Base-by-base conservation (phyloP, 2,888 invertebrate species). In the Acronicta alni region DNA sequence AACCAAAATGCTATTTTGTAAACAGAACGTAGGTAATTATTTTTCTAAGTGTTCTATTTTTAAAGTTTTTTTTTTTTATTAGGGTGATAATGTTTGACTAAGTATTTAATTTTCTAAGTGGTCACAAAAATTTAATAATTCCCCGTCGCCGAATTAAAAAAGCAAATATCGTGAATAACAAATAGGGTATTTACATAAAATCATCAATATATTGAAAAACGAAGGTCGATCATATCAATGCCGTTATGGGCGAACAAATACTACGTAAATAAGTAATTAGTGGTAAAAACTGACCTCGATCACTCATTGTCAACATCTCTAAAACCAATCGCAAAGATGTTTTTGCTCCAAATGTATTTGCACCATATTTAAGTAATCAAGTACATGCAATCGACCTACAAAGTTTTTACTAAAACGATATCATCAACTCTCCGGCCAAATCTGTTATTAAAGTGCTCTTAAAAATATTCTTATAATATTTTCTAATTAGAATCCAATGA, bases 201-300 rank as follows among this genome's bases (percentile, higher is more conserved):
- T 51, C 14, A 42, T 57, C 37, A 38, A 43, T 49, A 57, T 53
- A 48, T 70, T 42, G 55, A 76, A 90, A 91, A 88, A 81, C 81
- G 83, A 85, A 92, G 92, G 91, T 87, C 88, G 79, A 59, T 72
- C 65, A 72, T 77, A 82, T 84, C 92, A 92, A 92, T 91, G 92
- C 84, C 92, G 91, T 89, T 80, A 81, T 87, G 89, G 89, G 85
- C 86, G 89, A 86, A 80, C 84, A 90, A 88, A 87, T 87, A 85
- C 79, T 69, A 78, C 83, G 84, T 79, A 70, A 75, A 85, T 82
- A 85, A 85, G 86, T 86, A 86, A 83, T 83, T 83, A 78, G 71
- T 67, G 58, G 75, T 51, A 77, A 92, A 93, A 92, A 92, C 81
- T 85, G 88, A 82, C 92, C 93, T 91, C 85, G 87, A 75, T 73